Evolutionary conservation across 2,797 vertebrate genomes (phyloP).

Genomic region (Sylvia borin): DNA sequence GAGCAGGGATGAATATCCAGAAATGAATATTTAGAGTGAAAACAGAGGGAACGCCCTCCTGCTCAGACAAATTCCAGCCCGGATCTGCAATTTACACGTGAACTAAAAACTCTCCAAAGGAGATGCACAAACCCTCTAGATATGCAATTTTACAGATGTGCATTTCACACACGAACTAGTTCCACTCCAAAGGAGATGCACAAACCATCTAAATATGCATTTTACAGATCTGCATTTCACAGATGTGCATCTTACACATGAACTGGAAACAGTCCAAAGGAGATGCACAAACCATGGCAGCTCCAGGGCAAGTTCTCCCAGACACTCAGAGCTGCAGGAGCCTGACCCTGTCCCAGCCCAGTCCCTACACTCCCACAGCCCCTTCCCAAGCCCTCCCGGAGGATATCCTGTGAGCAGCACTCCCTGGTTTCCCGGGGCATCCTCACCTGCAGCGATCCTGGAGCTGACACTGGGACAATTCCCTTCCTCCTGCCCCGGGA

Average conservation of each 20-base stretch:
- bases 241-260: no score
- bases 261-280: no score
- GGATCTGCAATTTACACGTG: rapidly evolving
- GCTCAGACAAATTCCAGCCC: neutral
- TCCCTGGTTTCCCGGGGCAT: neutral
- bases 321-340: neutral
- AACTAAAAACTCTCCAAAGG: no score
- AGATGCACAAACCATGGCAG: neutral
- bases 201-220: no score
- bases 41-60: neutral
- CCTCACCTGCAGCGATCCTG: neutral
- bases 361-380: no score
- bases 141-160: no score
- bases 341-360: neutral
- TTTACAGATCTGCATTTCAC: no score
- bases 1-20: neutral
- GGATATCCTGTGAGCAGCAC: no score
- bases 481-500: neutral
- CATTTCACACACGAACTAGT: no score
- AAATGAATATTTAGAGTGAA: neutral
- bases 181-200: no score
- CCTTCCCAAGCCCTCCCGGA: neutral
- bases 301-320: neutral
- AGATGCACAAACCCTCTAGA: no score
- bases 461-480: neutral